Evolutionary conservation across 2,888 invertebrate genomes (phyloP).

Genomic region (Xestobium rufovillosum): DNA sequence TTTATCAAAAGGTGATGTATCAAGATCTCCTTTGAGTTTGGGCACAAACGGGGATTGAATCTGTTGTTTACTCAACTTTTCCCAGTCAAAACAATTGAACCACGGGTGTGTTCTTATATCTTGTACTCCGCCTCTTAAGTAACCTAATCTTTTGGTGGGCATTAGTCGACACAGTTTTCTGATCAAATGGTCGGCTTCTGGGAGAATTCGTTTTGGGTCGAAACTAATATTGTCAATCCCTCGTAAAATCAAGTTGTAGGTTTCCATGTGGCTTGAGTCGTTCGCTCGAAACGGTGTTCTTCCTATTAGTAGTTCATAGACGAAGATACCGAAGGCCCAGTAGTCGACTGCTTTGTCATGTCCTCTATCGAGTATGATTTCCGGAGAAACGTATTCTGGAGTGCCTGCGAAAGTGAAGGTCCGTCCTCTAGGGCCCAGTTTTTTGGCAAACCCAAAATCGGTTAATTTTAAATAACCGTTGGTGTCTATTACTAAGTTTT

Average conservation of each 20-base stretch:
- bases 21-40: slow-evolving; percentile 57
- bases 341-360: slow-evolving; percentile 85
- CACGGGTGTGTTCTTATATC: slow-evolving; percentile 80
- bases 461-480: slow-evolving; percentile 87
- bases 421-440: slow-evolving; percentile 67
- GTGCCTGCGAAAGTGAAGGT: slow-evolving; percentile 96
- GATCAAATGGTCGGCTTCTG: slow-evolving; percentile 73
- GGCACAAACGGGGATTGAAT: slow-evolving; percentile 57
- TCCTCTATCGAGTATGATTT: slow-evolving; percentile 83
- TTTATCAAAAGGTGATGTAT: slow-evolving; percentile 80
- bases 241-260: slow-evolving; percentile 85
- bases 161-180: slow-evolving; percentile 78
- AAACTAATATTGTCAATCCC: slow-evolving; percentile 88
- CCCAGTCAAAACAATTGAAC: slow-evolving; percentile 91
- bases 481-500: slow-evolving; percentile 81
- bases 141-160: slow-evolving; percentile 83
- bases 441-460: slow-evolving; percentile 92
- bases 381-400: slow-evolving; percentile 83
- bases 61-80: slow-evolving; percentile 58
- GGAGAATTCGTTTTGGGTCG: slow-evolving; percentile 63
- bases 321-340: slow-evolving; percentile 87
- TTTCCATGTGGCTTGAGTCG: slow-evolving; percentile 87
- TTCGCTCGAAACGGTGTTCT: slow-evolving; percentile 84
- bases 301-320: slow-evolving; percentile 80
- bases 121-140: slow-evolving; percentile 75